Conservation (phyloP, 2,888 invertebrate species). For the Athalia circularis region DNA sequence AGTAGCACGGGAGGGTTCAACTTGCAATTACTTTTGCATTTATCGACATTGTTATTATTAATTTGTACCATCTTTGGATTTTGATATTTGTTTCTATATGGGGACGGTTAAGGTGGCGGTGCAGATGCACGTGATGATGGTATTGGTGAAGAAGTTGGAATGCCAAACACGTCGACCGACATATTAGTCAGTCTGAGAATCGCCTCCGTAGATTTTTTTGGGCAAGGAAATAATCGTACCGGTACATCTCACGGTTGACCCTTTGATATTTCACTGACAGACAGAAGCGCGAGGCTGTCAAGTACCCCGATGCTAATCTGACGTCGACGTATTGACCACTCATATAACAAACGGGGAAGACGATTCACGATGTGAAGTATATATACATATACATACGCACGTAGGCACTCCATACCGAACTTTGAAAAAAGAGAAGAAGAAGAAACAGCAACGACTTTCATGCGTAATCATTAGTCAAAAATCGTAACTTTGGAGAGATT, state of each 20-base stretch:
- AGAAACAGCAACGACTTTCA: too few species aligned
- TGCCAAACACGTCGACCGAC: constrained; percentile 59
- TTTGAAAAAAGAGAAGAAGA: too few species aligned
- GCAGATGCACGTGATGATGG: background rate
- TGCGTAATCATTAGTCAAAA: constrained; percentile 64
- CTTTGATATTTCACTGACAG: constrained; percentile 65
- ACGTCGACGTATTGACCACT: constrained; percentile 71
- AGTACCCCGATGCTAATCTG: constrained; percentile 72
- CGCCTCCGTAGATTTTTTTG: constrained; percentile 71
- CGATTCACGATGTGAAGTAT: background rate
- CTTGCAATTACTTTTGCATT: too few species aligned
- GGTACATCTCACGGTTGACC: constrained; percentile 66
- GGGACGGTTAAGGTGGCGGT: background rate
- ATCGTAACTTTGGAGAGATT: too few species aligned
- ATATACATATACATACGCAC: background rate
- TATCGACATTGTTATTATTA: too few species aligned
- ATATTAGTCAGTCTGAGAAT: constrained; percentile 60
- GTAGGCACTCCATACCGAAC: constrained; percentile 43
- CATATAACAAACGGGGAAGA: constrained; percentile 34
- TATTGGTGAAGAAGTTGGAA: constrained; percentile 52
- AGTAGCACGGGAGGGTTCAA: too few species aligned
- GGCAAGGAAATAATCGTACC: constrained; percentile 66
- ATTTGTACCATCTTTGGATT: too few species aligned
- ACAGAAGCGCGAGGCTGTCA: constrained; percentile 74
- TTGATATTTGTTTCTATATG: too few species aligned